phyloP scores from a whole-genome alignment of 92 coral and sea anemone genomes.

The Siderastrea radians region DNA sequence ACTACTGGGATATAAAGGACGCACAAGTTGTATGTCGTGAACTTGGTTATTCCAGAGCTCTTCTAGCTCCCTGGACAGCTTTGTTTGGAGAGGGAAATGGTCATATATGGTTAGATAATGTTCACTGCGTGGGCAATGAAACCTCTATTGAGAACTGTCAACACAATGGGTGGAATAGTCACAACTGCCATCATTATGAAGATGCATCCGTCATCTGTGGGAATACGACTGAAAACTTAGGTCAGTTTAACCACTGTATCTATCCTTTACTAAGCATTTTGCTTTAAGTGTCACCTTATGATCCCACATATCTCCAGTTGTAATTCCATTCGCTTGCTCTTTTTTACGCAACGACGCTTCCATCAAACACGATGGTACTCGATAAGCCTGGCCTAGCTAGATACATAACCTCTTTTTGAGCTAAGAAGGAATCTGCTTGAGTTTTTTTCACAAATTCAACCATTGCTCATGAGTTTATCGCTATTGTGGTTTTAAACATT shows the following conservation, averaged over 20 bases:
- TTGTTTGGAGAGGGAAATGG: conserved; percentile 46
- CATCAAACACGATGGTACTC: too few species aligned
- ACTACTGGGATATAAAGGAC: conserved; percentile 24
- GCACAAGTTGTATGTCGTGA: conserved; percentile 36
- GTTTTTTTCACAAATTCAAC: too few species aligned
- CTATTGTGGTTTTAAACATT: too few species aligned
- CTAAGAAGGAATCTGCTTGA: too few species aligned
- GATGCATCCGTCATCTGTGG: conserved; percentile 42
- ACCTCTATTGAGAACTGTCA: conserved; percentile 26
- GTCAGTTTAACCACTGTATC: background rate
- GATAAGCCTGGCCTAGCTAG: too few species aligned
- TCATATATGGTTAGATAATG: conserved; percentile 16
- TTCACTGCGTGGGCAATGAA: conserved; percentile 26
- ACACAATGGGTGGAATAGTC: conserved; percentile 6
- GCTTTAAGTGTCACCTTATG: too few species aligned
- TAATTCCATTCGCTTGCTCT: too few species aligned
- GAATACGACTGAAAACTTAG: background rate
- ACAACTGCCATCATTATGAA: conserved; percentile 10
- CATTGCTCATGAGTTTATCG: too few species aligned
- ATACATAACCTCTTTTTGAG: too few species aligned
- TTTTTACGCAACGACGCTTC: too few species aligned
- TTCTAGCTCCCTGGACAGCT: background rate
- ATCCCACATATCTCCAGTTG: too few species aligned
- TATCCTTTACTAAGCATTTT: too few species aligned
- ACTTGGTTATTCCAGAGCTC: conserved; percentile 9